These are phyloP conservation scores for Norana najaformis DNA, from an alignment of 2,888 invertebrate genomes.

Conservation along the genomic window DNA sequence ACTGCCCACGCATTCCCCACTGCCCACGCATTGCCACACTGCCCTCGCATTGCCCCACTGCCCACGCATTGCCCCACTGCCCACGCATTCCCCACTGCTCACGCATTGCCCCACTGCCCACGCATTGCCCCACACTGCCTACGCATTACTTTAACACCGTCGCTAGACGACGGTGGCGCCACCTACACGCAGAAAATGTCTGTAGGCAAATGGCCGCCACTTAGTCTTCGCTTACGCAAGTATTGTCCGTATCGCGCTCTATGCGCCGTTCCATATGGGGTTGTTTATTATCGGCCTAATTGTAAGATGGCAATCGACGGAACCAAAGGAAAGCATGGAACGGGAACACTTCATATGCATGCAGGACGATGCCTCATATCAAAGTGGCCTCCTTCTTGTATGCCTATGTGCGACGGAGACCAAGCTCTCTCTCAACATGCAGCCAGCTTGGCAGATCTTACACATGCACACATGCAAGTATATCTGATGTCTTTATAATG, in stretches of 20 bases:
- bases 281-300: background rate
- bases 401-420: background rate
- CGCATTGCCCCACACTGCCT: background rate
- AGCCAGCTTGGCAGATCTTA: background rate
- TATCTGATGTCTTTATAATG: too few relatives aligned
- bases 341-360: background rate
- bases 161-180: background rate
- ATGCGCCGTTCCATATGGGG: background rate
- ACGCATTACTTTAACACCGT: background rate
- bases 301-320: background rate
- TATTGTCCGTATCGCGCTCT: background rate
- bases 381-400: background rate
- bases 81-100: too few relatives aligned
- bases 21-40: too few relatives aligned
- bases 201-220: background rate
- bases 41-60: too few relatives aligned
- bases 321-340: background rate
- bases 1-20: background rate
- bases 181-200: background rate
- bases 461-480: background rate
- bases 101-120: background rate
- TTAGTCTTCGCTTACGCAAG: background rate
- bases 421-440: background rate
- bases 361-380: background rate
- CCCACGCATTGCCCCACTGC: background rate